phyloP scores from a whole-genome alignment of 2,888 invertebrate genomes.

The Pseudanteris insignis region DNA sequence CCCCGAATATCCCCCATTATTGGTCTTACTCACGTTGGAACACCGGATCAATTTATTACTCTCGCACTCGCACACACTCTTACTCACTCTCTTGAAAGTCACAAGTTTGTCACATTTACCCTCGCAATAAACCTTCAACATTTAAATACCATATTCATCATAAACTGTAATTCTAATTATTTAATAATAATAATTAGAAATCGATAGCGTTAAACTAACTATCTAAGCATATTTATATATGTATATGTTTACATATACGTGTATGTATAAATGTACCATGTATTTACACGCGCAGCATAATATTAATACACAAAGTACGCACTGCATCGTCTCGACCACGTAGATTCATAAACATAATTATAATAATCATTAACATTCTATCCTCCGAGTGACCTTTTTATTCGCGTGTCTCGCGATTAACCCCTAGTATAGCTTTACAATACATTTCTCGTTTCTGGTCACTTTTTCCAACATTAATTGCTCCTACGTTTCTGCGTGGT shows the following conservation, averaged over 20 bases:
- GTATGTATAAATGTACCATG: conserved; percentile 54
- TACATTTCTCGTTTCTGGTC: no score
- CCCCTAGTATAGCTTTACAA: no score
- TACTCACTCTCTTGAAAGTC: no score
- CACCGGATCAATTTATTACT: conserved; percentile 6
- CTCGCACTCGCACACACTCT: conserved; percentile 17
- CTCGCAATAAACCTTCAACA: conserved; percentile 53
- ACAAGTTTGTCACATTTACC: no score
- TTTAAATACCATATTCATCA: conserved; percentile 63
- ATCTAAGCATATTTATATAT: conserved; percentile 57
- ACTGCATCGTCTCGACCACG: conserved; percentile 9
- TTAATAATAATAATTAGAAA: conserved; percentile 47
- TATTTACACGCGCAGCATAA: conserved; percentile 59
- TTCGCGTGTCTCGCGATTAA: no score
- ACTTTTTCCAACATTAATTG: no score
- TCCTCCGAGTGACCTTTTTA: no score
- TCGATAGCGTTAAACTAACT: conserved; percentile 61
- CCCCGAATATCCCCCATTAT: conserved; percentile 51
- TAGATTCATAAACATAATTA: conserved; percentile 1
- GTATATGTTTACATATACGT: conserved; percentile 58
- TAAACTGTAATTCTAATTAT: conserved; percentile 49
- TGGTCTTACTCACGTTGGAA: conserved; percentile 51
- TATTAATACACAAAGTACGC: conserved; percentile 58
- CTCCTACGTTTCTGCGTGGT: no score
- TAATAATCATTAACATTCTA: not conserved